These are phyloP conservation scores for Kryptopterus vitreolus DNA, from an alignment of 2,797 vertebrate genomes.

Conservation along the genomic window DNA sequence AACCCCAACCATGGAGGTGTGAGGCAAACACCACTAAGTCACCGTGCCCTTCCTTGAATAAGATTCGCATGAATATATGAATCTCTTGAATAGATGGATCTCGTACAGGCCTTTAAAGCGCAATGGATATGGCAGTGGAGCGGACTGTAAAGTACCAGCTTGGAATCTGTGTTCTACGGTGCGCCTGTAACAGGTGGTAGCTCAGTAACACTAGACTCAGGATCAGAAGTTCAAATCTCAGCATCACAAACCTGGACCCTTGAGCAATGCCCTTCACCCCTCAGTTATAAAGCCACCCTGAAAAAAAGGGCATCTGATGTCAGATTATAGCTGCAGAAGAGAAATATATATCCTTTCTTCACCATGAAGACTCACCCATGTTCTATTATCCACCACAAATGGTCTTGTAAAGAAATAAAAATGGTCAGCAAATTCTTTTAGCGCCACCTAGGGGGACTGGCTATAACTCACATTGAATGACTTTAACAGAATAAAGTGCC, in stretches of 20 bases:
- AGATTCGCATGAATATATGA: neutral
- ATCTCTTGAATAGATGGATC: too few relatives aligned
- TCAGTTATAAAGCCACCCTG: too few relatives aligned
- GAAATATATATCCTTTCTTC: neutral
- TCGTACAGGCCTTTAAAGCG: neutral
- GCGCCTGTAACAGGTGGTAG: too few relatives aligned
- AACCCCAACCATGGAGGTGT: too few relatives aligned
- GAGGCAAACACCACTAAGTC: too few relatives aligned
- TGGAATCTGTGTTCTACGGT: neutral
- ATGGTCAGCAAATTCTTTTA: neutral
- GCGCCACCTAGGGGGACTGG: neutral
- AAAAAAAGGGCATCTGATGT: neutral
- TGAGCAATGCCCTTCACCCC: too few relatives aligned
- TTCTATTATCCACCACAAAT: too few relatives aligned
- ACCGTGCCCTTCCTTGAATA: too few relatives aligned
- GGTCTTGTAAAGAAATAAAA: neutral
- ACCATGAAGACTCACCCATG: too few relatives aligned
- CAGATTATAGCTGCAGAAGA: neutral
- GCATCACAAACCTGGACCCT: too few relatives aligned
- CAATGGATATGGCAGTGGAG: neutral
- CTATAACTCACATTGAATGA: neutral
- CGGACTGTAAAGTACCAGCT: neutral
- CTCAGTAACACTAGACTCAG: too few relatives aligned
- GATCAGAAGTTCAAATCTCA: too few relatives aligned
- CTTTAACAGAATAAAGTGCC: neutral